Conservation (phyloP, 2,113 vertebrate genomes). For the Myrmecobius fasciatus region DNA sequence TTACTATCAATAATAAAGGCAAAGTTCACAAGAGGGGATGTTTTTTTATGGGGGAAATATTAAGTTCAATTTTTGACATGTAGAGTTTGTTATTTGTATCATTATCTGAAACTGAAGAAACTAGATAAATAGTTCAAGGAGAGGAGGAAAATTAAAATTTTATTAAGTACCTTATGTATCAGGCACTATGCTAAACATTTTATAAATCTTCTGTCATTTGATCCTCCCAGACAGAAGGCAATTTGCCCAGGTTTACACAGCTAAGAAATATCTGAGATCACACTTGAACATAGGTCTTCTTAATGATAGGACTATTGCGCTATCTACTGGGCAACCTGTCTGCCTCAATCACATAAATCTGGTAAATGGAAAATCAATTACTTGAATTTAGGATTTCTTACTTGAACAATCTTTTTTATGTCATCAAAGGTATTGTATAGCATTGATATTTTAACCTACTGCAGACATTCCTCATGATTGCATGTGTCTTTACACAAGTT, state of each 20-base stretch:
- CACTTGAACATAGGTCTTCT: conserved; percentile 40
- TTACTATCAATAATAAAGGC: conserved; percentile 16
- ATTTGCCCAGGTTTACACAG: neutral
- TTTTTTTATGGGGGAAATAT: conserved; percentile 11
- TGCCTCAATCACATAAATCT: neutral
- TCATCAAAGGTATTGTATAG: neutral
- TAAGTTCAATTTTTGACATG: conserved; percentile 12
- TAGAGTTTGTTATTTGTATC: conserved; percentile 26
- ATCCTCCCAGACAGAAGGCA: neutral
- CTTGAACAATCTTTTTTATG: neutral
- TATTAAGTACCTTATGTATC: neutral
- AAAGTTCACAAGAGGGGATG: conserved; percentile 30
- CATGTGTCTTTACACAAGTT: neutral
- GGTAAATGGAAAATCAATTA: neutral
- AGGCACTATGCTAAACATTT: neutral
- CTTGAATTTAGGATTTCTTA: neutral
- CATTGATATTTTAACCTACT: neutral
- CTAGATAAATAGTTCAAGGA: conserved; percentile 38
- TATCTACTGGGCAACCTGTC: neutral
- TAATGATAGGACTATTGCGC: neutral
- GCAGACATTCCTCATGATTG: neutral
- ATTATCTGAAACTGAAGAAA: conserved; percentile 16
- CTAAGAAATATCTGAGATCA: neutral
- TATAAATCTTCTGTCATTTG: neutral
- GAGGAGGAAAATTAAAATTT: neutral